Base-by-base conservation (phyloP, 1,140 invertebrate genomes). In the Caenorhabditis latens region DNA sequence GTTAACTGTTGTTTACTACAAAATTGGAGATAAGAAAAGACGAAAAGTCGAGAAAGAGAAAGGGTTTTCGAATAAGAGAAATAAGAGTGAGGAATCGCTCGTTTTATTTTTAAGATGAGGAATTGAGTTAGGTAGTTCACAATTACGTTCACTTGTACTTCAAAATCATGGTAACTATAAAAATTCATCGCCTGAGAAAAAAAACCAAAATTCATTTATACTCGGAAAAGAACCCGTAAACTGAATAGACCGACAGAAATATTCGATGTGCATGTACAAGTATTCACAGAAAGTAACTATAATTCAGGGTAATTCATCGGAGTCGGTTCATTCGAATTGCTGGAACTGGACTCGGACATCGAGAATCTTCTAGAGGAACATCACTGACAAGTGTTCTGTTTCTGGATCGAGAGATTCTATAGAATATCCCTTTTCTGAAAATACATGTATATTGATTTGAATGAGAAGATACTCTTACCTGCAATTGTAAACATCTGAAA, bases 401-500 rank as follows among this genome's bases (percentile, higher is more conserved):
- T 46, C 86, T 46, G 14, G 86, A 83, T 11, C 65, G 61, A 46
- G 86, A 40, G 3, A 86, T 83, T n/a, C 43, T 46, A 9, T 40
- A 83, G n/a, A 86, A 75, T 2, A 57, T 14, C 43, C 71, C 79
- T 65, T 71, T 58, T 19, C 86, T 86, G 61, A 32, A 86, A 83
- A 32, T 32, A 7, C 42, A 21, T 7, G 0, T 8, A 19, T n/a
- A 21, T 40, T 40, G 3, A 63, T 63, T 63, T 32, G 8, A 58
- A 21, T 9, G 57, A n/a, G 14, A 21, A 19, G 6, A 21, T 13
- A 48, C 53, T 43, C 63, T 32, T 11, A 86, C 86, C 86, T 71
- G 86, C 86, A 86, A 43, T 43, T 50, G 11, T 89, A 16, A 46
- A 89, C 83, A 63, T 89, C 88, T 24, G 61, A 85, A 42, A 90